These are phyloP conservation scores for Parthenolecanium corni DNA, from an alignment of 2,888 invertebrate genomes.

Conservation along the genomic window DNA sequence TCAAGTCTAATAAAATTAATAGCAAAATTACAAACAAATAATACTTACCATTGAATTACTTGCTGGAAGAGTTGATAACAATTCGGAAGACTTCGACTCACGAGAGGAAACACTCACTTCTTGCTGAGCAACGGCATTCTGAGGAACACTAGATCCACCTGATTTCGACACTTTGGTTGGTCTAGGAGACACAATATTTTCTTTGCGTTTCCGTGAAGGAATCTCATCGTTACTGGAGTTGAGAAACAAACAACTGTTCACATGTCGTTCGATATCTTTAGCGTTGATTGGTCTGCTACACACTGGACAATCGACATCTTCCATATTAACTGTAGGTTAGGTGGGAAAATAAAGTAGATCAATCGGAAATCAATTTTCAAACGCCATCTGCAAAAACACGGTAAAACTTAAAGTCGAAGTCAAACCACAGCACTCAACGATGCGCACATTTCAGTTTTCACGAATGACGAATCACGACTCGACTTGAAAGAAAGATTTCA, in stretches of 20 bases:
- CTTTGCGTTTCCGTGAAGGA: constrained; percentile 22
- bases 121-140: not conserved
- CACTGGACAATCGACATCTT: constrained; percentile 46
- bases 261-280: constrained; percentile 51
- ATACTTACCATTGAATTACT: not conserved
- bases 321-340: no score
- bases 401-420: no score
- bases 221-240: constrained; percentile 37
- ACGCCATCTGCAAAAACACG: no score
- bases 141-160: not conserved
- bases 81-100: not conserved
- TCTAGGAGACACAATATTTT: not conserved
- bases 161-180: not conserved
- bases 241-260: constrained; percentile 57
- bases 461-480: no score
- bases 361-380: no score
- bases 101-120: not conserved
- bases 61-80: not conserved
- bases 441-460: no score
- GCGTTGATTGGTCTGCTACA: constrained; percentile 48
- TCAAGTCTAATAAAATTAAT: not conserved
- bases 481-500: no score
- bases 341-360: no score
- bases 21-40: not conserved
- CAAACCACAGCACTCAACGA: no score